Base-by-base conservation (phyloP, 2,888 invertebrate species). In the Synergus umbraculus region DNA sequence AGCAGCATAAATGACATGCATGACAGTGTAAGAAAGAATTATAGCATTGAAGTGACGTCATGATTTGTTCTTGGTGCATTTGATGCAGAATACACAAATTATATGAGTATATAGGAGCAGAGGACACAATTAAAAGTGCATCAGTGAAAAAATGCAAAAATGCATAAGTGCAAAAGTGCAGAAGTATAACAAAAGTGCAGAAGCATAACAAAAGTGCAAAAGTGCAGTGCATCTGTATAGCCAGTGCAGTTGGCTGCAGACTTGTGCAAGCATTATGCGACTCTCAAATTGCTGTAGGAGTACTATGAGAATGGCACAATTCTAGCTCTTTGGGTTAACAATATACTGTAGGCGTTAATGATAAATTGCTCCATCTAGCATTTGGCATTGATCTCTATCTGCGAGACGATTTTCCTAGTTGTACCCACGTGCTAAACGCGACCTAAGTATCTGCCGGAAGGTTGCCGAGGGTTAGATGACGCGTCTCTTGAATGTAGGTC, bases 301-400 rank as follows among this genome's bases (percentile, higher is more conserved):
- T 81, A 81, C 85, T 86, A 84, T 85, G 85, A 86, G 86, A 83
- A 85, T 84, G 88, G 85, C 87, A 87, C 87, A 87, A 88, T 87
- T 89, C 85, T 82, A 80, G 80, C 85, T 82, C 84, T 85, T 86
- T 86, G 84, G 87, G 88, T 87, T 89, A 88, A 88, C 88, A 89
- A 90, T 88, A 89, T 85, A 77, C 82, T 85, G 92, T 91, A 87
- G 91, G 92, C 89, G 92, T 85, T 86, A 87, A 88, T 89, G 89
- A 89, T 86, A 88, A 89, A 90, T 91, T 89, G 87, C 88, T 81
- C 86, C 86, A 88, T 87, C 82, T 82, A 80, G 82, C 83, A 86
- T 88, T 89, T 90, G 91, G 91, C 91, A 92, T 91, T 92, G 92
- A 91, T 91, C 91, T 88, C 89, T 90, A 90, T 90, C 88, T 89